phyloP scores from a whole-genome alignment of 2,797 vertebrate genomes.

The Sebastes kiyomatsui region DNA sequence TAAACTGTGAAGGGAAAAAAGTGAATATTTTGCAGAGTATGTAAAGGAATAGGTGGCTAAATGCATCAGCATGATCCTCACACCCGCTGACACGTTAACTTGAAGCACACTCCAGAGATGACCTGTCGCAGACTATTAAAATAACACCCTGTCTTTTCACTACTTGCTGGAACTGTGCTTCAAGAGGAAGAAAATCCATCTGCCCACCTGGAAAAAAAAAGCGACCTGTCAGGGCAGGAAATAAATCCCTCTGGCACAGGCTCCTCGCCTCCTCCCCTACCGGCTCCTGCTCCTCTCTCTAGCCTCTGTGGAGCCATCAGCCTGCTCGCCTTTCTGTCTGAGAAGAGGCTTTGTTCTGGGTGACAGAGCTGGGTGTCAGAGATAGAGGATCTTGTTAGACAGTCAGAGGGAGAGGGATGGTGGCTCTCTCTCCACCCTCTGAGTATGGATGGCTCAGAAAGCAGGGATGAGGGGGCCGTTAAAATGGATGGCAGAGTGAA shows the following conservation, averaged over 20 bases:
- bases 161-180: slow-evolving; percentile 45
- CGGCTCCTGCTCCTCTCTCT: slow-evolving; percentile 44
- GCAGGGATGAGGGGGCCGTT: slow-evolving; percentile 34
- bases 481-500: slow-evolving; percentile 53
- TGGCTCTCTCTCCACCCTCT: slow-evolving; percentile 53
- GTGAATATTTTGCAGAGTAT: neutral
- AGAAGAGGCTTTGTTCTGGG: slow-evolving; percentile 74
- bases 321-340: slow-evolving; percentile 66
- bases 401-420: slow-evolving; percentile 60
- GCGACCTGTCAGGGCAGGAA: slow-evolving; percentile 61
- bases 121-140: slow-evolving; percentile 58
- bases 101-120: slow-evolving; percentile 56
- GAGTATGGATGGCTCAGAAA: slow-evolving; percentile 55
- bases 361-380: slow-evolving; percentile 75
- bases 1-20: neutral
- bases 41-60: neutral
- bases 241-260: slow-evolving; percentile 69
- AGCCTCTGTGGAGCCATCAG: slow-evolving; percentile 62
- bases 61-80: slow-evolving; percentile 15
- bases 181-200: slow-evolving; percentile 70
- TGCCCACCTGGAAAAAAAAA: slow-evolving; percentile 69
- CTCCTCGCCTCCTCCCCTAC: slow-evolving; percentile 37
- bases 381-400: slow-evolving; percentile 74
- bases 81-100: slow-evolving; percentile 45
- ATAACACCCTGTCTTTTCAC: slow-evolving; percentile 51